Conservation (phyloP, 92 coral and sea anemone species). For the Phenganax marumi region DNA sequence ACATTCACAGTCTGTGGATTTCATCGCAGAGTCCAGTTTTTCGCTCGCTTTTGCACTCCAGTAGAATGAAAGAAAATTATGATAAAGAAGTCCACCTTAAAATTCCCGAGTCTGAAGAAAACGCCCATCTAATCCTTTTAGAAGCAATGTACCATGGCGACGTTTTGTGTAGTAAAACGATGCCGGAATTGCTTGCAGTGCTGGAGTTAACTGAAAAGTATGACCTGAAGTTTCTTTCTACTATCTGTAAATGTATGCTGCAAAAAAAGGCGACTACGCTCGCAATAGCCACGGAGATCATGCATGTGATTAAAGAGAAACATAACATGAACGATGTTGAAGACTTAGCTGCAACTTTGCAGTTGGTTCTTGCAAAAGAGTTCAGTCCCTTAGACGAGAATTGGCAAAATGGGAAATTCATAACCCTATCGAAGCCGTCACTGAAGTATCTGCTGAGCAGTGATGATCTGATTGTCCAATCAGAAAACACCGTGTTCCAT, state of each 20-base stretch:
- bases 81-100: conserved; percentile 16
- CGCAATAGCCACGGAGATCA: too few species aligned
- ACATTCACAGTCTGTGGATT: neutral
- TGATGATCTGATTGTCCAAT: too few species aligned
- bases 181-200: conserved; percentile 12
- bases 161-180: neutral
- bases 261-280: conserved; percentile 10
- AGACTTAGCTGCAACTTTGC: too few species aligned
- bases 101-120: conserved; percentile 11
- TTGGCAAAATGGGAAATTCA: too few species aligned
- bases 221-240: conserved; percentile 1
- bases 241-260: conserved; percentile 1
- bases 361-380: too few species aligned
- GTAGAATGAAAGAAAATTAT: conserved; percentile 18
- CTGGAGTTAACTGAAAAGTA: too few species aligned
- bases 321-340: too few species aligned
- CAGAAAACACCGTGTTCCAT: too few species aligned
- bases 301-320: too few species aligned
- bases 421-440: too few species aligned
- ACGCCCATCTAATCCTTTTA: neutral
- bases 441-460: conserved; percentile 9
- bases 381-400: too few species aligned
- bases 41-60: conserved; percentile 14
- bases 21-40: conserved; percentile 12
- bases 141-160: conserved; percentile 20